Evolutionary conservation across 1,140 invertebrate genomes (phyloP), one percentile per base, ranked within the genome.

Genomic region (Pararge aegeria): DNA sequence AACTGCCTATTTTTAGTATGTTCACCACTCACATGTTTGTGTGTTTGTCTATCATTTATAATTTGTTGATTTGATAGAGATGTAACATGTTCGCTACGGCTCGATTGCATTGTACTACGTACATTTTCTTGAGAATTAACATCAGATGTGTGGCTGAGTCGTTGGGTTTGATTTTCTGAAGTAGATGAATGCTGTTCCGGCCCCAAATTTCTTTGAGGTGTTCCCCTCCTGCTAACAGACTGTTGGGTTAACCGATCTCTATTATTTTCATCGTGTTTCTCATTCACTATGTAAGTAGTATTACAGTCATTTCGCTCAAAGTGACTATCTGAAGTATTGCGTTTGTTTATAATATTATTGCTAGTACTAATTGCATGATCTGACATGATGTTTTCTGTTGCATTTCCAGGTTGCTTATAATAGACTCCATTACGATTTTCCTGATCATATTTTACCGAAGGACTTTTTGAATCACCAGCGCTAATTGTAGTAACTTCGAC

Each of bases 401-500:
- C 50, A 29, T 34, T 60, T 37, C 61, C 58, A 9, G 27, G 51
- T 38, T 55, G 56, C 44, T 61, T 68, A 44, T 54, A 64, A 13
- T 38, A 42, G 42, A 61, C 49, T 12, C 50, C 61, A 21, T 24
- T 49, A 30, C 34, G 55, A 15, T 72, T 59, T 30, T 75, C 68
- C 16, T 30, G 37, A 19, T 64, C 49, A 56, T 15, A 60, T 57
- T 64, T 71, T 4, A 37, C 38, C 18, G 34, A 75, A 16, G 44
- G 24, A 19, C 12, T 48, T 55, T 24, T 48, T 30, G 37, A 40
- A 21, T 61, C 73, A 12, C 64, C 63, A 24, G 56, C 70, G n/a
- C 56, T 49, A 18, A 58, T 50, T 5, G 74, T 68, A 56, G 73
- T 75, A n/a, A 81, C 78, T 73, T 88, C 85, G 27, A 88, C 76